These are phyloP conservation scores for Eremophila alpestris DNA, from an alignment of 2,797 vertebrate species.

Conservation along the genomic window DNA sequence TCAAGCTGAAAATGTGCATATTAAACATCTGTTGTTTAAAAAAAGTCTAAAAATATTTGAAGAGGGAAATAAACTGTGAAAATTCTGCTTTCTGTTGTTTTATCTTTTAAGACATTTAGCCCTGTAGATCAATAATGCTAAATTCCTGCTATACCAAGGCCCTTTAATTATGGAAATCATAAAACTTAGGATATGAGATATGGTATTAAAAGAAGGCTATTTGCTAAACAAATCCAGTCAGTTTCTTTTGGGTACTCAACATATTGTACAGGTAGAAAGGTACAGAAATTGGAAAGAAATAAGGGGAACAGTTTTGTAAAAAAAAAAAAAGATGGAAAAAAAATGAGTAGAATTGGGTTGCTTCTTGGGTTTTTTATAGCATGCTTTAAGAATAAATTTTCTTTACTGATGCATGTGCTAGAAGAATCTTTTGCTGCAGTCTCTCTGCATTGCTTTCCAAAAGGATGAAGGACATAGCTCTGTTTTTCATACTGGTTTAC, in stretches of 20 bases:
- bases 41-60: neutral
- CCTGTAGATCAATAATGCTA: neutral
- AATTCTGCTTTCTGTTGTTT: neutral
- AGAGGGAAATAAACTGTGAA: neutral
- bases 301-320: neutral
- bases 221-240: neutral
- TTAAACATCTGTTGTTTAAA: neutral
- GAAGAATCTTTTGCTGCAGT: slow-evolving; percentile 1
- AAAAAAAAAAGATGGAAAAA: neutral
- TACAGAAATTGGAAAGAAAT: neutral
- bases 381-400: neutral
- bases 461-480: neutral
- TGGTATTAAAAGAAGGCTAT: neutral
- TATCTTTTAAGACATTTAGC: neutral
- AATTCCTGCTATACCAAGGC: neutral
- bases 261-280: neutral
- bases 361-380: neutral
- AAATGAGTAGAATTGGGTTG: neutral
- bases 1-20: neutral
- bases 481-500: neutral
- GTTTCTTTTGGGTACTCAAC: neutral
- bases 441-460: neutral
- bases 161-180: neutral
- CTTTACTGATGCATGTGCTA: neutral
- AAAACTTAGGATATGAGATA: neutral